Conservation (phyloP, 2,888 invertebrate genomes). For the Teleiodes luculella region DNA sequence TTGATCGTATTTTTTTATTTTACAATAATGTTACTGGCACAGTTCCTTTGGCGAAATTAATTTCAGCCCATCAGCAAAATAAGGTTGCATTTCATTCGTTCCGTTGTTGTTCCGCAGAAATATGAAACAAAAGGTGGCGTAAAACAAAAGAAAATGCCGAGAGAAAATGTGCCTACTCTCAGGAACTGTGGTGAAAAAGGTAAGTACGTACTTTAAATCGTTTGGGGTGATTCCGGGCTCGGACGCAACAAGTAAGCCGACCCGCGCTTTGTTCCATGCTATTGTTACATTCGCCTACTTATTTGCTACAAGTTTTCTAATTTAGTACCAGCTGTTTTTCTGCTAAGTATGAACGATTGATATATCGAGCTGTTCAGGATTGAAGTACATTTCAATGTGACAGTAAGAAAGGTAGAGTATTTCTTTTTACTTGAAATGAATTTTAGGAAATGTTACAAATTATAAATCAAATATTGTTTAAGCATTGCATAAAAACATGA, state of each 20-base stretch:
- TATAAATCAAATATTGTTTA: too few species aligned
- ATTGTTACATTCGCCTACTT: background rate
- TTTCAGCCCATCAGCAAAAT: background rate
- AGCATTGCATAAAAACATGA: too few species aligned
- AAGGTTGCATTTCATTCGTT: background rate
- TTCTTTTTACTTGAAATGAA: too few species aligned
- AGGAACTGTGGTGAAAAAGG: background rate
- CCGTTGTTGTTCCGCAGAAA: background rate
- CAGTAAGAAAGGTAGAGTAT: too few species aligned
- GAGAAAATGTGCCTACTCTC: background rate
- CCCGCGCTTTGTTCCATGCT: constrained; percentile 32
- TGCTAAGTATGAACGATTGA: too few species aligned
- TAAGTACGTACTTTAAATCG: constrained; percentile 7
- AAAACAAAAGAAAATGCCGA: constrained; percentile 4
- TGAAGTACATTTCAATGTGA: too few species aligned
- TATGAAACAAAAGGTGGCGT: background rate
- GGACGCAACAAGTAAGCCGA: constrained; percentile 9
- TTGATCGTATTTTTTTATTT: too few species aligned
- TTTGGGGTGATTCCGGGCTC: background rate
- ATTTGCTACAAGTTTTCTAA: background rate
- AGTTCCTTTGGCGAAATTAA: background rate
- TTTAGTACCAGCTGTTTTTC: background rate
- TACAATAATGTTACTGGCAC: background rate
- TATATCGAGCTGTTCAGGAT: too few species aligned
- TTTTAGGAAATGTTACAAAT: too few species aligned